phyloP scores from a whole-genome alignment of 1,140 invertebrate genomes.

The Lordiphosa stackelbergi region DNA sequence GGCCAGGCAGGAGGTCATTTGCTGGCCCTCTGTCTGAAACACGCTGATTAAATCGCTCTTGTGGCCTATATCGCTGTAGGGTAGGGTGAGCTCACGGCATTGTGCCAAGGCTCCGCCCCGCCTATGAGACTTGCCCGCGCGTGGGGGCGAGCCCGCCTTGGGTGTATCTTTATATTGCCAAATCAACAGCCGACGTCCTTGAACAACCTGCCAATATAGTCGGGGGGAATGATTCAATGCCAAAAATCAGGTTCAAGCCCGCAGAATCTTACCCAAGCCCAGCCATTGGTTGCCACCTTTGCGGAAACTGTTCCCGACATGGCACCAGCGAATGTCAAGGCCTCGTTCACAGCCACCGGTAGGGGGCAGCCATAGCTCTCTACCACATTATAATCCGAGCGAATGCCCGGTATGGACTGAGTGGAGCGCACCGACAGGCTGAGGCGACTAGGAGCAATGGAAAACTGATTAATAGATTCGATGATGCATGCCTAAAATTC shows the following conservation, averaged over 20 bases:
- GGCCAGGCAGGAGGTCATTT: slow-evolving; percentile 91
- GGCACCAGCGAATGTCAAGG: slow-evolving; percentile 86
- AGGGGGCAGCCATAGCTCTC: slow-evolving; percentile 87
- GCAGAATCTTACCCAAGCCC: slow-evolving; percentile 78
- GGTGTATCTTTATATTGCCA: slow-evolving; percentile 87
- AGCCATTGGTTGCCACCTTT: slow-evolving; percentile 82
- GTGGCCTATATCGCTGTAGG: slow-evolving; percentile 94
- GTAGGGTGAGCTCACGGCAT: slow-evolving; percentile 90
- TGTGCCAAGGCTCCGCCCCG: slow-evolving; percentile 77
- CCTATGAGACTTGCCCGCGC: slow-evolving; percentile 67
- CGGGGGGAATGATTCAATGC: neutral
- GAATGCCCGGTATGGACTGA: slow-evolving; percentile 84
- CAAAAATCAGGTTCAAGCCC: no score
- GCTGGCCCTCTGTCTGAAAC: slow-evolving; percentile 83
- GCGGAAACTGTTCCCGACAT: slow-evolving; percentile 81
- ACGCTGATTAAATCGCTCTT: slow-evolving; percentile 92
- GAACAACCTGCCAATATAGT: slow-evolving; percentile 85
- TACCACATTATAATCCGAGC: slow-evolving; percentile 82
- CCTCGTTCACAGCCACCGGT: slow-evolving; percentile 92
- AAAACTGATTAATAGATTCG: neutral
- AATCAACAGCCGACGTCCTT: slow-evolving; percentile 88
- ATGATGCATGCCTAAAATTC: no score
- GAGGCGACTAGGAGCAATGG: slow-evolving; percentile 77
- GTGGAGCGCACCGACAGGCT: slow-evolving; percentile 81
- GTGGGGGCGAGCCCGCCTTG: slow-evolving; percentile 32